These are phyloP conservation scores for Yoshiicerus persimilis DNA, from an alignment of 1,140 invertebrate genomes.

Conservation along the genomic window DNA sequence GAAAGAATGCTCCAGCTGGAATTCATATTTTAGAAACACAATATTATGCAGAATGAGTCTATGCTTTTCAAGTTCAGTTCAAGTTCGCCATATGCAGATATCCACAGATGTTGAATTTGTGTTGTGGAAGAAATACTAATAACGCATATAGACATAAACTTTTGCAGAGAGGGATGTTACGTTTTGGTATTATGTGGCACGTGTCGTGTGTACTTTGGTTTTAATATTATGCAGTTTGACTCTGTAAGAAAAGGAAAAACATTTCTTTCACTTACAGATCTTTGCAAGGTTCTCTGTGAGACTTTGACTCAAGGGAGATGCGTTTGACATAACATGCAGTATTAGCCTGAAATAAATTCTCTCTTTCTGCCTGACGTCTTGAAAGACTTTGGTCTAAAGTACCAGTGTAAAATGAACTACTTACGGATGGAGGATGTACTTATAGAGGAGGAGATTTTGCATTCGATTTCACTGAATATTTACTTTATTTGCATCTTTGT, in stretches of 20 bases:
- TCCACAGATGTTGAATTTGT: not conserved
- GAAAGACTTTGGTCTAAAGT: not conserved
- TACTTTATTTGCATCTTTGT: not conserved
- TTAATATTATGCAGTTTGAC: not conserved
- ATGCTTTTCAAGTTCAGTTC: not conserved
- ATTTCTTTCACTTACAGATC: not conserved
- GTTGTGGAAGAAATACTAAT: too few species aligned
- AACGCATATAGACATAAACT: not conserved
- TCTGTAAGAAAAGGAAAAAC: not conserved
- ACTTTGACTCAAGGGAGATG: conserved; percentile 1
- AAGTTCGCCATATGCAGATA: not conserved
- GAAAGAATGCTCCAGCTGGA: not conserved
- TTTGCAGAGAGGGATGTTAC: not conserved
- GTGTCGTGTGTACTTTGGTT: not conserved
- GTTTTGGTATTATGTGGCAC: not conserved
- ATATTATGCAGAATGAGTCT: too few species aligned
- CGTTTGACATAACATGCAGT: not conserved
- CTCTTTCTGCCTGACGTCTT: not conserved
- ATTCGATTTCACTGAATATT: too few species aligned
- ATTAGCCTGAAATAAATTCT: not conserved
- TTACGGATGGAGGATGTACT: not conserved
- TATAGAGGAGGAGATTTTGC: not conserved
- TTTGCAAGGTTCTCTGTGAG: not conserved
- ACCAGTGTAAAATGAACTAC: not conserved
- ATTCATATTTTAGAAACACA: too few species aligned